Evolutionary conservation across 2,888 invertebrate genomes (phyloP), one percentile per base, ranked within the genome.

Genomic region (Amphimallon solstitiale): DNA sequence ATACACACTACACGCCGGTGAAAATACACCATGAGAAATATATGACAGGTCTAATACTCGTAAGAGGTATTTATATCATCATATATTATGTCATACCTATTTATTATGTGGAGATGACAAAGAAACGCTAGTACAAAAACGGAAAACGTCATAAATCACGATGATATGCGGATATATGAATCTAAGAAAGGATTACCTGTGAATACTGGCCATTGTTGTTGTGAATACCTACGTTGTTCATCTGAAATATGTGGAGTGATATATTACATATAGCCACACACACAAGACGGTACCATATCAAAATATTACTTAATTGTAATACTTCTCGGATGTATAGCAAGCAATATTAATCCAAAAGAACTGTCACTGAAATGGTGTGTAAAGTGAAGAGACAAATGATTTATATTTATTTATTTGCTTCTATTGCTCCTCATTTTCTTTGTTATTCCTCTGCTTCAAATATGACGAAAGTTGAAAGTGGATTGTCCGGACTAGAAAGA

Each of bases 141-240:
- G 56, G 63, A 65, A 65, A 65, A 68, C 52, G 62, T 63, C 65
- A 69, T 69, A 69, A 69, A 69, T 69, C 69, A 69, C 64, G 66
- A 66, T 68, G 66, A 66, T 64, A 69, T 51, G 29, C 67, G 65
- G 63, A 67, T 65, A 60, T 62, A 63, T 63, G 67, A 62, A 64
- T 66, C 56, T 66, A 69, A 69, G 69, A 67, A 69, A 69, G 65
- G 69, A 69, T 65, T 69, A 69, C 67, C 67, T 65, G 62, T 51
- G 51, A 63, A 63, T 40, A 21, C 35, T 19, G 15, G 51, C 60
- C 61, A 61, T 66, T 66, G 65, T 66, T 51, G 65, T 43, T 23
- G 62, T 49, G 62, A 62, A 63, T 49, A 21, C 56, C 9, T 52
- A 12, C 56, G 54, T 54, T 64, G 45, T 64, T 64, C 54, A 38